phyloP scores from a whole-genome alignment of 92 coral and sea anemone genomes.

The Epizoanthus stellaris region DNA sequence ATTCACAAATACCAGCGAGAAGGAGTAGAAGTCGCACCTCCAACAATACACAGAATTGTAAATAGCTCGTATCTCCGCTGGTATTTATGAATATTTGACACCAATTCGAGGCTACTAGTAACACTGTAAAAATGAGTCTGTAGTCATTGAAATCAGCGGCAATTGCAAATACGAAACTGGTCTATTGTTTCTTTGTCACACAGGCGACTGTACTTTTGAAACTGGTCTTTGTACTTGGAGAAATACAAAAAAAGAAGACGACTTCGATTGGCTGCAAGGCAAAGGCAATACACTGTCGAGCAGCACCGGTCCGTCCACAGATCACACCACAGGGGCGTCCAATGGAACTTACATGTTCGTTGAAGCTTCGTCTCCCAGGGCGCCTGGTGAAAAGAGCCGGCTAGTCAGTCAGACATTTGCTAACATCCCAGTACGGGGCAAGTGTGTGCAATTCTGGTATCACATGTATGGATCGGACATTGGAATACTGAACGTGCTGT shows the following conservation, averaged over 20 bases:
- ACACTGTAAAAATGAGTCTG: too few relatives aligned
- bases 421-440: constrained; percentile 64
- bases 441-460: constrained; percentile 93
- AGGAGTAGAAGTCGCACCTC: too few relatives aligned
- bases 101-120: too few relatives aligned
- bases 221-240: constrained; percentile 92
- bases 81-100: too few relatives aligned
- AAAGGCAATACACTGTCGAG: constrained; percentile 75
- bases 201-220: constrained; percentile 94
- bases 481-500: constrained; percentile 79
- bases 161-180: too few relatives aligned
- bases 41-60: too few relatives aligned
- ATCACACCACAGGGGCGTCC: constrained; percentile 86
- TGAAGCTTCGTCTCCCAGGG: constrained; percentile 92
- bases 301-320: constrained; percentile 87
- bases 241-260: constrained; percentile 79
- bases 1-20: too few relatives aligned
- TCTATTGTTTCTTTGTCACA: too few relatives aligned
- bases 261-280: constrained; percentile 95
- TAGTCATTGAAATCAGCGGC: too few relatives aligned
- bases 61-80: too few relatives aligned
- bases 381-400: constrained; percentile 81
- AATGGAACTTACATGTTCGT: constrained; percentile 94
- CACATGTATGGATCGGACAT: constrained; percentile 91
- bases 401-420: constrained; percentile 77